These are phyloP conservation scores for Odontomachus brunneus DNA, from an alignment of 1,140 invertebrate species.

Conservation along the genomic window DNA sequence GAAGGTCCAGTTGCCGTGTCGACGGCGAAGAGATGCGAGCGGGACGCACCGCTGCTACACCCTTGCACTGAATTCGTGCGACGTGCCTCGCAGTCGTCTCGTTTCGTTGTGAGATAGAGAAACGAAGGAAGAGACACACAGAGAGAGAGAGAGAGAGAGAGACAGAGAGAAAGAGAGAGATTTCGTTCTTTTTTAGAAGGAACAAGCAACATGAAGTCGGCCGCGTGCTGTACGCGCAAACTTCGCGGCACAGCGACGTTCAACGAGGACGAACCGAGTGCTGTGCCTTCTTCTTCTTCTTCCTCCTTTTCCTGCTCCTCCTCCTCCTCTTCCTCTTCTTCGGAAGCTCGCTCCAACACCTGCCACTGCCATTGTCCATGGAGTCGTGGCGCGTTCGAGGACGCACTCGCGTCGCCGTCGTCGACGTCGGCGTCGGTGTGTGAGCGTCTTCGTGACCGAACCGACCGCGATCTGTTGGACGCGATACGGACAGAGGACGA, in stretches of 20 bases:
- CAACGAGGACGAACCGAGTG: constrained; percentile 13
- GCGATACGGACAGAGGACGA: constrained; percentile 16
- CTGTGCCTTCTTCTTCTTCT: background rate
- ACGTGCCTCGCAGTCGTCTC: background rate
- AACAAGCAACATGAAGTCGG: constrained; percentile 50
- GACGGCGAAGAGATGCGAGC: constrained; percentile 23
- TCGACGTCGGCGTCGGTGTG: constrained; percentile 31
- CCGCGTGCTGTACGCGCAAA: constrained; percentile 48
- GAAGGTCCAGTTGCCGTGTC: background rate
- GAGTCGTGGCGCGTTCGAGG: background rate
- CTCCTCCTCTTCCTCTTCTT: constrained; percentile 12
- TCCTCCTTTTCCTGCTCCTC: too few species aligned
- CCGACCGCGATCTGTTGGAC: constrained; percentile 3
- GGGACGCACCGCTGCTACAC: background rate
- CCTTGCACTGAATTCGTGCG: constrained; percentile 6
- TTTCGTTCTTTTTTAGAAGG: background rate
- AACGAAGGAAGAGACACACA: background rate
- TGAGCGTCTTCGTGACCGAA: constrained; percentile 58
- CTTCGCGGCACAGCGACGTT: constrained; percentile 5
- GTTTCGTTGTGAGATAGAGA: background rate
- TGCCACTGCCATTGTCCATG: constrained; percentile 39
- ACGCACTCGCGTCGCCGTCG: background rate
- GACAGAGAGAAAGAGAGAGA: background rate
- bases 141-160: background rate
- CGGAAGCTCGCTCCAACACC: constrained; percentile 1